Base-by-base conservation (phyloP, 2,113 vertebrate species). In the Periophthalmodon schlosseri region DNA sequence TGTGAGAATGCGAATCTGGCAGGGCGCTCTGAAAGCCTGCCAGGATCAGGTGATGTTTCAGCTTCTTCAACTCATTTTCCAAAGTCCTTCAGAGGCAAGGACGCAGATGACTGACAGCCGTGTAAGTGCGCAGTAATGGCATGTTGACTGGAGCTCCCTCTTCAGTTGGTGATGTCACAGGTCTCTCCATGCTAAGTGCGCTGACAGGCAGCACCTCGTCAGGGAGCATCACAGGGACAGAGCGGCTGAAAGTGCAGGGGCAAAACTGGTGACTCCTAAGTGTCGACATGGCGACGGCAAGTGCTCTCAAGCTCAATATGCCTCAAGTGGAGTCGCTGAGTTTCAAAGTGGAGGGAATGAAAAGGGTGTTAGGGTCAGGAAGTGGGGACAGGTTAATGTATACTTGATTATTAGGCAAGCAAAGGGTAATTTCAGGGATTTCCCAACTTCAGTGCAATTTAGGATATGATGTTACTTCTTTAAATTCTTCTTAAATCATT, bases 21-120 rank as follows among this genome's bases (percentile, higher is more conserved):
- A 87, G 75, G 49, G 79, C 0, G 28, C 75, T 89, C 73, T 86
- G 89, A 87, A 88, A 85, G 6, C 0, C 74, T 88, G 85, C 87
- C 90, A 91, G 89, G 83, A 87, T 93, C 91, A 93, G 89, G 88
- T 91, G 91, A 88, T 90, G 81, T 84, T 81, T 88, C 79, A 75
- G 78, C 63, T 23, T 33, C 66, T 52, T 60, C 66, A 73, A 33
- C 69, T 36, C 2, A 49, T n/a, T 50, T 46, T 67, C 36, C 21
- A 2, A 23, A 47, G 47, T 61, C 44, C 56, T 65, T 65, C 63
- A 65, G 36, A 77, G 54, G 73, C 44, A 49, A 47, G 56, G 78
- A 50, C 15, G 15, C 70, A 50, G 47, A 11, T 64, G 78, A 79
- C 69, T 80, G 81, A 75, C 50, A 49, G 71, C 54, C 66, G 69